Base-by-base conservation (phyloP, 1,140 invertebrate genomes). In the Bursaphelenchus mucronatus region DNA sequence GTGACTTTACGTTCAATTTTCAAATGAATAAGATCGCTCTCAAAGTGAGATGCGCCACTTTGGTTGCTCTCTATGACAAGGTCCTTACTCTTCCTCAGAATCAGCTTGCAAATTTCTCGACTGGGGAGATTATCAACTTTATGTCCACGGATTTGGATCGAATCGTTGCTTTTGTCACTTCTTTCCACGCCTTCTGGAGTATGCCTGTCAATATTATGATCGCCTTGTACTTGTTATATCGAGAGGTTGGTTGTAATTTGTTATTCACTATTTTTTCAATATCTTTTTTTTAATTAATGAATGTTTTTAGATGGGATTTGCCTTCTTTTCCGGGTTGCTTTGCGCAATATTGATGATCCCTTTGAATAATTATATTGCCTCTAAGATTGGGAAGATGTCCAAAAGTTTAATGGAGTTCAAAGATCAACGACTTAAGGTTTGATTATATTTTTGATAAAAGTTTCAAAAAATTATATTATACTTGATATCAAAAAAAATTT, bases 161-260 rank as follows among this genome's bases (percentile, higher is more conserved):
- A 72, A 91, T 98, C 69, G 88, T 94, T 0, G 97, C 96, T 82
- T 90, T 93, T 46, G 94, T 91, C 83, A 88, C 90, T 0, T 94
- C 90, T 83, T 94, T 98, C 82, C 94, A 97, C 84, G 88, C 90
- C 13, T 86, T 96, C 69, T 97, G 95, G 94, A 94, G 91, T 82
- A 89, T 97, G 77, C 94, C 94, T 21, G 86, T 97, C 76, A 90
- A 93, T 85, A 73, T 85, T 49, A 64, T 55, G n/a, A 71, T 84
- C 19, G 71, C 78, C 8, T 55, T 85, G 15, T 85, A 82, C 70
- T 68, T 85, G 30, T 73, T 85, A 2, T 81, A 85, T 62, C 62
- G 77, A 61, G 76, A 79, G 61, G 57, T 59, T 89, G 81, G 81
- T 51, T 46, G 46, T 21, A 17, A 19, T 43, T 52, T 43, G 44